Conservation (phyloP, 2,797 vertebrate genomes). For the Myotis planiceps region DNA sequence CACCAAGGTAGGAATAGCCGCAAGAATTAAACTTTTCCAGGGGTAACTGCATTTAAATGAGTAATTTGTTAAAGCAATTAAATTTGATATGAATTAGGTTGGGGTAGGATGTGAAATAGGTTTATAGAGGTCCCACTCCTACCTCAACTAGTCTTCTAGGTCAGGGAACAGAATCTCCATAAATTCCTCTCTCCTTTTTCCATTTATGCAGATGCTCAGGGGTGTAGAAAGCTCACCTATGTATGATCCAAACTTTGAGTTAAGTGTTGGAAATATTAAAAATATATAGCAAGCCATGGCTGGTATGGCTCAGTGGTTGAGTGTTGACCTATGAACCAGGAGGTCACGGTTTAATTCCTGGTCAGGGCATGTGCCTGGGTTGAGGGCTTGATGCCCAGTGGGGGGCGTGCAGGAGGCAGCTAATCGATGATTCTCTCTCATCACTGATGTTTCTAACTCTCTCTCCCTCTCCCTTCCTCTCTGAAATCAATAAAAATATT, state of each 20-base stretch:
- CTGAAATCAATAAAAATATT: background rate
- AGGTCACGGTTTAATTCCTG: too few relatives aligned
- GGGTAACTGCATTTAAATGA: background rate
- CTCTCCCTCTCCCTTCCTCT: too few relatives aligned
- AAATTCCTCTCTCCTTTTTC: background rate
- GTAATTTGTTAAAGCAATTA: background rate
- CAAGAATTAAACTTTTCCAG: background rate
- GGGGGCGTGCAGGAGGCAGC: too few relatives aligned
- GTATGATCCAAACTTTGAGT: background rate
- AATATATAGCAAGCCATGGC: background rate
- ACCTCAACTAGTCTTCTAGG: background rate
- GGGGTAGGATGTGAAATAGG: background rate
- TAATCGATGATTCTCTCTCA: too few relatives aligned
- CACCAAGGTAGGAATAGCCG: background rate
- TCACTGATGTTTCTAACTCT: too few relatives aligned
- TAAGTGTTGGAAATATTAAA: background rate
- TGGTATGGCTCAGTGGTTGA: too few relatives aligned
- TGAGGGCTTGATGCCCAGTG: too few relatives aligned
- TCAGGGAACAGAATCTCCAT: background rate
- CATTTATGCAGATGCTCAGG: background rate
- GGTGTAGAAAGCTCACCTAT: background rate
- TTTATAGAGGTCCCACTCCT: background rate
- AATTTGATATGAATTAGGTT: background rate
- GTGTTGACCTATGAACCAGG: too few relatives aligned
- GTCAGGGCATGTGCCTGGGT: too few relatives aligned